Evolutionary conservation across 37 sponge, comb jelly and placozoan species (phyloP), one percentile per base, ranked within the genome.

Genomic region (Lycopodina hypogea): DNA sequence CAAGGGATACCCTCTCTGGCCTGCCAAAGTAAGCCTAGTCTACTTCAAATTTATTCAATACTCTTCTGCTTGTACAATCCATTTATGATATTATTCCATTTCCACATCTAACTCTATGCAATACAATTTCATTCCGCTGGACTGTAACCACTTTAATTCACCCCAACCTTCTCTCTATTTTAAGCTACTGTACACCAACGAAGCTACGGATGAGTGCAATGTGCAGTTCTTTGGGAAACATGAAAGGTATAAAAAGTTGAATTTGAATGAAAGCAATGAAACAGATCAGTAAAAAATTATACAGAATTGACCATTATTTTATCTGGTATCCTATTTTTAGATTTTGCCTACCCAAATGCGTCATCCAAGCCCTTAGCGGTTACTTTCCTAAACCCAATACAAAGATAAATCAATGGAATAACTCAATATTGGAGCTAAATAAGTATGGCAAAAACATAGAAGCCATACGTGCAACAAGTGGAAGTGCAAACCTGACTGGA

Each of bases 171-270:
- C 68, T 67, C 21, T 19, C 17, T n/a, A 36, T 32, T 52, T 59
- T 8, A 55, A 26, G 21, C 50, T 22, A 7, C 62, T 84, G 86
- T 61, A 92, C 42, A 84, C 92, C 76, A 89, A 87, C 58, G 88
- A 84, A 38, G 82, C 85, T 3, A 71, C 90, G n/a, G 95, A 94
- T 73, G 84, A 88, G 72, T 94, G 90, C 64, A 93, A 97, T 42
- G 92, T 97, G 21, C 78, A 89, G 30, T 97, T 97, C 86, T 97
- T 97, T 89, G 97, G 97, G 21, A 86, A 90, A 59, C 90, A 96
- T 55, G 91, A 92, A 63, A 77, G 85, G 88, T 87, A 48, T 65
- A 75, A 19, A 42, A 23, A 3, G 55, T 17, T 19, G n/a, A 53
- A 19, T 11, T 12, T 22, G 26, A 11, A 63, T 28, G 19, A 28